Base-by-base conservation (phyloP, 2,888 invertebrate genomes). In the Proisotoma minuta region DNA sequence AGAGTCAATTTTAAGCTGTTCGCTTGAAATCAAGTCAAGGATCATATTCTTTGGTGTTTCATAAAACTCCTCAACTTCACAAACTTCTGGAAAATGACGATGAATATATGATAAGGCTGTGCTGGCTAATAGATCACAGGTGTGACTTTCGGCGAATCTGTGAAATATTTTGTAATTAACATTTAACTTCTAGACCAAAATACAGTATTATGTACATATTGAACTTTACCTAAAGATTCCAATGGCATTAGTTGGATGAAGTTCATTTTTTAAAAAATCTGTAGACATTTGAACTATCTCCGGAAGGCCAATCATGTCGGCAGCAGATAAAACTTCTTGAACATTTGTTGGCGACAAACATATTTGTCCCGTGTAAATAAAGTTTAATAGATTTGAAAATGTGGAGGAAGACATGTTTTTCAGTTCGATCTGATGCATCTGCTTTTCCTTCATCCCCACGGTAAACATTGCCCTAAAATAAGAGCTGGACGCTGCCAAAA, bases 381-480 rank as follows among this genome's bases (percentile, higher is more conserved):
- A 94, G 75, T 90, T 87, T 70, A 95, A 82, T 47, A 94, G 82
- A 74, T 84, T 83, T 68, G 87, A 84, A 63, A 94, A 83, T 64
- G 89, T 87, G 57, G 85, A 82, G 50, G 89, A 83, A 65, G 88
- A 84, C 53, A 92, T 84, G 59, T 87, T 87, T 71, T 89, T 89
- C 63, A 94, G 80, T 71, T 88, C 85, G n/a, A 94, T 87, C 66
- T 85, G 83, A 70, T 86, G 84, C 77, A 89, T 87, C 75, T 87
- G 86, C 74, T 87, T 88, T 78, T 94, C 94, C 66, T 87, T 85
- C 69, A 94, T 80, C 12, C 89, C 91, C 34, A 43, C 50, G 4
- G 50, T 5, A 23, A 94, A 93, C 93, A 94, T 94, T 48, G 92
- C 93, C 79, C 91, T 87, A 78, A 95, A 95, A 78, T 94, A 95